Evolutionary conservation across 2,888 invertebrate species (phyloP), one percentile per base, ranked within the genome.

Genomic region (Sepiola atlantica): DNA sequence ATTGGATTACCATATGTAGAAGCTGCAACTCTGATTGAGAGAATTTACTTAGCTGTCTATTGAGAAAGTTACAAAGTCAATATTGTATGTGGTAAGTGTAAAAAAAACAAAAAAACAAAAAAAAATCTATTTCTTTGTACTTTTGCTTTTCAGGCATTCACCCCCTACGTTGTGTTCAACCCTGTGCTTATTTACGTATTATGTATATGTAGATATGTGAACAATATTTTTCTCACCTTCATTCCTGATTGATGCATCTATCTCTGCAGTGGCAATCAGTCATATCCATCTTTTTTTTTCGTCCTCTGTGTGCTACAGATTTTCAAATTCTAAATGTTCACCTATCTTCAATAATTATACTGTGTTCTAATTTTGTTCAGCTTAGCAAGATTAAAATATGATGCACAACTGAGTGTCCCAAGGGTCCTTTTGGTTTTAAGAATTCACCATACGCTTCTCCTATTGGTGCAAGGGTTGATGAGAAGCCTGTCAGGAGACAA

Each of bases 31-130:
- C 28, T 24, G 61, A 61, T 16, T 77, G 77, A 77, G 77, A 77
- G n/a, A 77, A 77, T 77, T 77, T 77, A 32, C 77, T 77, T 77
- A 77, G 77, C 77, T 77, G 77, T 77, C 77, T 77, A 77, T 77
- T 77, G 77, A 77, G 77, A 77, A 77, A 77, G 32, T 77, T 77
- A 77, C 77, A 77, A 77, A 77, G 77, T n/a, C 77, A 77, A 77
- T 77, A 77, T 77, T 77, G 77, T 77, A 77, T 77, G 77, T 77
- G 77, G 77, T 77, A 77, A 77, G 77, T 77, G n/a, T 1, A 16
- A 16, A 77, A 18, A 24, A 57, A 24, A 57, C 6, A 57, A n/a
- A n/a, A n/a, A n/a, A n/a, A n/a, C n/a, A n/a, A n/a, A n/a, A 10
- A 10, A n/a, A n/a, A n/a, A n/a, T n/a, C n/a, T n/a, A n/a, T n/a